phyloP scores from a whole-genome alignment of 1,140 invertebrate genomes.

The Megalonaias nervosa region DNA sequence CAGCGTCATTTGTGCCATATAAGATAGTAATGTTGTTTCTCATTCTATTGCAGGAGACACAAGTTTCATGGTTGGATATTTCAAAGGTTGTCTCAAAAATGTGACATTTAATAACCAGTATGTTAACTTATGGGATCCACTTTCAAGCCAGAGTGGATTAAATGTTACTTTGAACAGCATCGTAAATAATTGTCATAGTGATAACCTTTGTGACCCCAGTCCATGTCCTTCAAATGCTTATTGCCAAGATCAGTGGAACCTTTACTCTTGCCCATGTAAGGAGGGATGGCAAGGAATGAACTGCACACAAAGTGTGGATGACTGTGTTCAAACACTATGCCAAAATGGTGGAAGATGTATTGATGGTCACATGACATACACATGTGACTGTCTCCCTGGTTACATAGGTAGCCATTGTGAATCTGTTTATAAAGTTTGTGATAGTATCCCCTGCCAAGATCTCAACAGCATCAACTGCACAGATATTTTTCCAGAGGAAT shows the following conservation, averaged over 20 bases:
- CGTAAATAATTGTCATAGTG: constrained; percentile 73
- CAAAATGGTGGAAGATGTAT: constrained; percentile 22
- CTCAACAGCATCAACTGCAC: constrained; percentile 37
- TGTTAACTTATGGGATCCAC: constrained; percentile 33
- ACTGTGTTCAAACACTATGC: constrained; percentile 30
- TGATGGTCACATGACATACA: constrained; percentile 26
- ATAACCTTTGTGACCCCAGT: constrained; percentile 68
- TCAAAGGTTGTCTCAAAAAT: constrained; percentile 56
- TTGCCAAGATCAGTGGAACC: constrained; percentile 55
- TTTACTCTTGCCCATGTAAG: constrained; percentile 56
- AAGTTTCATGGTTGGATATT: constrained; percentile 38
- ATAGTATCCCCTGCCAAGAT: constrained; percentile 31
- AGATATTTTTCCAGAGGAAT: constrained; percentile 15
- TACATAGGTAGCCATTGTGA: constrained; percentile 54
- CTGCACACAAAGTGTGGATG: constrained; percentile 33
- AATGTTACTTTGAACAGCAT: constrained; percentile 20
- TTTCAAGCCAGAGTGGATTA: constrained; percentile 25
- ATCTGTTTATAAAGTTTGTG: constrained; percentile 28
- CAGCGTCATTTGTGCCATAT: too few species aligned
- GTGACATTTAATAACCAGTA: constrained; percentile 49
- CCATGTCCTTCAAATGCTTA: constrained; percentile 77
- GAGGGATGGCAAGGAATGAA: constrained; percentile 34
- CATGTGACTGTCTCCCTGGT: constrained; percentile 35
- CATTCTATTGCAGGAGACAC: constrained; percentile 33
- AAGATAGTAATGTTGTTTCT: not conserved